These are phyloP conservation scores for Callionymus lyra DNA, from an alignment of 2,113 vertebrate species.

Conservation along the genomic window DNA sequence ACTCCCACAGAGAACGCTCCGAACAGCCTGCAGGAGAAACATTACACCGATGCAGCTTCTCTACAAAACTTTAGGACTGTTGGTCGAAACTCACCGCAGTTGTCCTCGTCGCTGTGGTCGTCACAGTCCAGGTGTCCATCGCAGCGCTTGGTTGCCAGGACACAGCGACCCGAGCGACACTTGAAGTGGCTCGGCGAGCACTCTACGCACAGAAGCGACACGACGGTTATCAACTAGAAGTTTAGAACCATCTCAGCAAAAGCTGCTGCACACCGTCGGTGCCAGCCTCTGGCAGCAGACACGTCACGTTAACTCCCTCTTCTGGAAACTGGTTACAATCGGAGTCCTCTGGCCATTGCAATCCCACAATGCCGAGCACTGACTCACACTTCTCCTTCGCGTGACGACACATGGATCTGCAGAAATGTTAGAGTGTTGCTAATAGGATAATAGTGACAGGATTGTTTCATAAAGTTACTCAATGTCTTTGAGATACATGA, in stretches of 20 bases:
- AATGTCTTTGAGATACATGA: too few species aligned
- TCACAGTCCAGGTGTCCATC: conserved; percentile 90
- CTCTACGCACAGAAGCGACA: conserved; percentile 68
- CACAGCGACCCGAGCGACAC: conserved; percentile 83
- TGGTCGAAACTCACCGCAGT: conserved; percentile 74
- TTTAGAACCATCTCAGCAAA: too few species aligned
- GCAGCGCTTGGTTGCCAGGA: conserved; percentile 82
- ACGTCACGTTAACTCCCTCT: conserved; percentile 75
- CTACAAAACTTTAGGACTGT: not conserved
- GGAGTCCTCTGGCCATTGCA: conserved; percentile 92
- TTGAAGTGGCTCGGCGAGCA: conserved; percentile 95
- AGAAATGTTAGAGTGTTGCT: not conserved
- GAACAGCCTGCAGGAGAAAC: conserved; percentile 70
- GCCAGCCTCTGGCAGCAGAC: conserved; percentile 79
- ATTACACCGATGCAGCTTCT: too few species aligned
- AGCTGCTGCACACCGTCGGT: conserved; percentile 82
- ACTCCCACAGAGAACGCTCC: conserved; percentile 90
- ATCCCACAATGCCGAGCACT: conserved; percentile 85
- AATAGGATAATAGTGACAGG: too few species aligned
- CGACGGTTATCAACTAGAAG: too few species aligned
- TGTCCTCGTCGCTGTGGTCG: conserved; percentile 89
- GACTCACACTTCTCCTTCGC: conserved; percentile 87
- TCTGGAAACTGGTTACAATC: conserved; percentile 89
- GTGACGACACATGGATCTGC: conserved; percentile 77
- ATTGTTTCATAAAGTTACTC: too few species aligned